Conservation (phyloP, 2,113 vertebrate species). For the Tetraodon nigroviridis region DNA sequence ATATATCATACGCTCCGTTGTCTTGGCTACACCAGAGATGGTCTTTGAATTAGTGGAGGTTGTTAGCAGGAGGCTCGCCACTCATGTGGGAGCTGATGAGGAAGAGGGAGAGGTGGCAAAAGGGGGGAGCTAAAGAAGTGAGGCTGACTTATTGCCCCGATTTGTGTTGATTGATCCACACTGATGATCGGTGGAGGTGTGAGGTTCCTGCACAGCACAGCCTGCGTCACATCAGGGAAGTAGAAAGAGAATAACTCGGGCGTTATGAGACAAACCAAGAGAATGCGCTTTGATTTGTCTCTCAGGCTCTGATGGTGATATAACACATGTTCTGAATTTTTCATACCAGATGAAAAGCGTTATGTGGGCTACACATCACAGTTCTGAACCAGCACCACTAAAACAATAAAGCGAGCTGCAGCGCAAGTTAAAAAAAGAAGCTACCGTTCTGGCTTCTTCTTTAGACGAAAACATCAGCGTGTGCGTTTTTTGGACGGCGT, state of each 20-base stretch:
- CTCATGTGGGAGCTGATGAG: constrained; percentile 28
- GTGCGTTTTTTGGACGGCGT: background rate
- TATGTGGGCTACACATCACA: constrained; percentile 55
- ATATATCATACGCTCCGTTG: constrained; percentile 45
- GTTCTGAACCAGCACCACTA: constrained; percentile 35
- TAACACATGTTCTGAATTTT: constrained; percentile 57
- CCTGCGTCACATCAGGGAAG: constrained; percentile 41
- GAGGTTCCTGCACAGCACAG: background rate
- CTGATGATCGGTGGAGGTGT: constrained; percentile 9
- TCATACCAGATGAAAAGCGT: constrained; percentile 60
- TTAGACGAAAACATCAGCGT: constrained; percentile 21
- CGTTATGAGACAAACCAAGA: constrained; percentile 54
- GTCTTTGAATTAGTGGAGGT: constrained; percentile 53
- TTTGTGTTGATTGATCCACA: constrained; percentile 20
- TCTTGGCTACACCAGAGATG: constrained; percentile 44
- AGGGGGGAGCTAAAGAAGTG: constrained; percentile 9
- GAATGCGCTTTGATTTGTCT: constrained; percentile 58
- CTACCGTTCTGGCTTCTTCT: constrained; percentile 36
- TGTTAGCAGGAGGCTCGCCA: constrained; percentile 29
- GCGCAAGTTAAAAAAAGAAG: constrained; percentile 1
- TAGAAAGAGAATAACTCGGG: constrained; percentile 44
- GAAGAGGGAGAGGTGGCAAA: constrained; percentile 2
- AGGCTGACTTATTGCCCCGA: constrained; percentile 19
- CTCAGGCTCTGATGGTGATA: constrained; percentile 57
- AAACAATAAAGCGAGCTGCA: constrained; percentile 15